phyloP scores from a whole-genome alignment of 2,797 vertebrate species.

The Urocyon cinereoargenteus region DNA sequence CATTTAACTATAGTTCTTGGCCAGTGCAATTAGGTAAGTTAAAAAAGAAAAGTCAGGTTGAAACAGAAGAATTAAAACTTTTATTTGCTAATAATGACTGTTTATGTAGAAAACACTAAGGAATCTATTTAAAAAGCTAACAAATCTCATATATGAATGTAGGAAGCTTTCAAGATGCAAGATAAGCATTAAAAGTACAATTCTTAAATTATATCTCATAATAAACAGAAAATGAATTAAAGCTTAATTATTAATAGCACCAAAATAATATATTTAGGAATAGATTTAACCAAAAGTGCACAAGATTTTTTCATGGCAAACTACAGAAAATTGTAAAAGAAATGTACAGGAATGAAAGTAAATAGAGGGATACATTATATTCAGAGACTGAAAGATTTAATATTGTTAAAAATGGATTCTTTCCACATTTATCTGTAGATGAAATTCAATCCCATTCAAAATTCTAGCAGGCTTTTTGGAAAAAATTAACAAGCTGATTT shows the following conservation, averaged over 20 bases:
- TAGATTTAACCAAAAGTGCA: neutral
- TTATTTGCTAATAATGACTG: neutral
- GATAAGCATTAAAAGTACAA: neutral
- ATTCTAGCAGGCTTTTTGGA: neutral
- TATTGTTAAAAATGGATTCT: neutral
- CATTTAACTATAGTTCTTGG: neutral
- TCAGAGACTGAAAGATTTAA: neutral
- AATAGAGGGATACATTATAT: neutral
- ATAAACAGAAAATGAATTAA: neutral
- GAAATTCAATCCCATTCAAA: neutral
- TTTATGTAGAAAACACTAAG: neutral
- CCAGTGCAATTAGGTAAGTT: neutral
- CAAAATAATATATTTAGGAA: neutral
- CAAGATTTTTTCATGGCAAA: neutral
- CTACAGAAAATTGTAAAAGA: neutral
- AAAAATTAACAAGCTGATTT: neutral
- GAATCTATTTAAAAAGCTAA: neutral
- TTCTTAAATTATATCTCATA: neutral
- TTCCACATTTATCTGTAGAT: neutral
- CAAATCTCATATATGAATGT: neutral
- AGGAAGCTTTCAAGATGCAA: neutral
- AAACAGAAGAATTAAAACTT: neutral
- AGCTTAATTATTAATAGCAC: neutral
- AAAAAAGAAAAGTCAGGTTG: neutral
- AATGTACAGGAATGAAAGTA: neutral